These are phyloP conservation scores for Idaea straminata DNA, from an alignment of 2,888 invertebrate genomes.

Conservation along the genomic window DNA sequence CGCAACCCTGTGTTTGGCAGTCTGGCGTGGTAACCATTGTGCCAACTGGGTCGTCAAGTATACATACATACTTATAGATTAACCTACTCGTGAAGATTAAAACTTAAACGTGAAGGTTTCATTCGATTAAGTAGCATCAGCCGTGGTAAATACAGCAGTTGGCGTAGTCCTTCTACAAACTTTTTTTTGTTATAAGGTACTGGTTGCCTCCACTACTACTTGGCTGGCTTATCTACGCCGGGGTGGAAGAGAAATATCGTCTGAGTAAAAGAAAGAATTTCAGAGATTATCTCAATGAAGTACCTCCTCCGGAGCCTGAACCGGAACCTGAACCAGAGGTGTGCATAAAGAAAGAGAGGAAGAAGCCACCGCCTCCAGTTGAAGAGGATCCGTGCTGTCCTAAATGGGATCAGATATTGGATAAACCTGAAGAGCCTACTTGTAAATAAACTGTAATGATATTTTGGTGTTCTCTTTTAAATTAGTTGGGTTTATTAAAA, in stretches of 20 bases:
- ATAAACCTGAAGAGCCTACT: not conserved
- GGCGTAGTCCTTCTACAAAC: not conserved
- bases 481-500: too few relatives aligned
- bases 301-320: not conserved
- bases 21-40: too few relatives aligned
- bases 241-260: slow-evolving; percentile 67
- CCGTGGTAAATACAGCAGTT: too few relatives aligned
- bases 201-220: not conserved
- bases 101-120: too few relatives aligned
- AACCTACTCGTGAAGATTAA: too few relatives aligned
- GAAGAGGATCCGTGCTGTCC: not conserved
- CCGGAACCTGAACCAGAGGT: not conserved
- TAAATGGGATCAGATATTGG: not conserved
- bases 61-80: too few relatives aligned
- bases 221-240: slow-evolving; percentile 70
- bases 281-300: slow-evolving; percentile 37
- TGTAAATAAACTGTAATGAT: not conserved
- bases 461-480: too few relatives aligned
- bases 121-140: too few relatives aligned
- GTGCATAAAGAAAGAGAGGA: not conserved
- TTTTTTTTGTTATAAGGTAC: not conserved
- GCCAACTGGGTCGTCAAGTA: too few relatives aligned
- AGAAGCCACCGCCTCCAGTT: not conserved
- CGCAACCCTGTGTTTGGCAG: too few relatives aligned
- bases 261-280: slow-evolving; percentile 80